These are phyloP conservation scores for Palythoa grandis DNA, from an alignment of 92 coral and sea anemone species.

Conservation along the genomic window DNA sequence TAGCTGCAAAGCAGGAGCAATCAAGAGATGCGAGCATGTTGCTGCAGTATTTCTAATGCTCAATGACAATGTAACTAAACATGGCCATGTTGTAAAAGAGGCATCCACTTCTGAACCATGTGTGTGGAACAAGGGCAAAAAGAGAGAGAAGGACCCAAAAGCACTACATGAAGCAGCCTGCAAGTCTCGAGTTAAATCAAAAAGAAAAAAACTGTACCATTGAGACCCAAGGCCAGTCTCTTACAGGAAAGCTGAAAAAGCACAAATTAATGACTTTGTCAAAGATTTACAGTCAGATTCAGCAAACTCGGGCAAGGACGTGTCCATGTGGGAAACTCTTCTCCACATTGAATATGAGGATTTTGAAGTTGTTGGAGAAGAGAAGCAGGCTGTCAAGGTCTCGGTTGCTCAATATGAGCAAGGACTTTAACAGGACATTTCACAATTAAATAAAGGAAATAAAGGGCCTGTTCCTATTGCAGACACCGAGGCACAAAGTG, in stretches of 20 bases:
- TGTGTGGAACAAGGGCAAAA: constrained; percentile 28
- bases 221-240: constrained; percentile 9
- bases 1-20: constrained; percentile 31
- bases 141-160: constrained; percentile 31
- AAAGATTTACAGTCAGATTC: neutral
- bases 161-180: constrained; percentile 23
- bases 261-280: neutral
- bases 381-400: neutral
- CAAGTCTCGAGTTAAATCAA: constrained; percentile 4
- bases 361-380: neutral
- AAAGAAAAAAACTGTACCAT: constrained; percentile 10
- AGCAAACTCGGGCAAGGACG: neutral
- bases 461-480: no score
- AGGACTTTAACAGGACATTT: neutral
- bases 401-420: neutral
- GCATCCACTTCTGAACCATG: constrained; percentile 31
- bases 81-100: constrained; percentile 21
- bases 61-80: constrained; percentile 9
- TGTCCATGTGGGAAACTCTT: constrained; percentile 8
- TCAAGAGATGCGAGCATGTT: constrained; percentile 29
- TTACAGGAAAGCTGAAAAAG: neutral
- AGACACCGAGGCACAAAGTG: constrained; percentile 34
- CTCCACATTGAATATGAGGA: neutral
- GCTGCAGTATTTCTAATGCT: constrained; percentile 28
- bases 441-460: no score